phyloP scores from a whole-genome alignment of 1,140 invertebrate genomes.

The Drosophila yakuba region DNA sequence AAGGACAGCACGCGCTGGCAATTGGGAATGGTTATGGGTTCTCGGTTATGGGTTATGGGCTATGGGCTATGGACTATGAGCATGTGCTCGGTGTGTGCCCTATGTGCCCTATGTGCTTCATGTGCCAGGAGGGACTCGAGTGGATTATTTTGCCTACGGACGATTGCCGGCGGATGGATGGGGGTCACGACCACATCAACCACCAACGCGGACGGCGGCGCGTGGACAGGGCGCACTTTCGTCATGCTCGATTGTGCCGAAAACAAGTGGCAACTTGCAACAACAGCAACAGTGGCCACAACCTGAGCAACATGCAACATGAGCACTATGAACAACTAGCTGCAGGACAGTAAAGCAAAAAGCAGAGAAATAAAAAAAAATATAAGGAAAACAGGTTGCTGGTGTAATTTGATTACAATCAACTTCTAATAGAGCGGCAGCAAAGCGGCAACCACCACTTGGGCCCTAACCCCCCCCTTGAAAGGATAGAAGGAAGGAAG shows the following conservation, averaged over 20 bases:
- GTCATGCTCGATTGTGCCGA: conserved; percentile 81
- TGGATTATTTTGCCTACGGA: conserved; percentile 19
- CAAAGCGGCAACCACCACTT: conserved; percentile 35
- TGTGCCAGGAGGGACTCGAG: conserved; percentile 12
- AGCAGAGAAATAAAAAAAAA: not conserved
- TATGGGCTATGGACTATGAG: conserved; percentile 18
- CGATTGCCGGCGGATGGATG: not conserved
- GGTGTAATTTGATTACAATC: conserved; percentile 84
- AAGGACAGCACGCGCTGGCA: conserved; percentile 65
- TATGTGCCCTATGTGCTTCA: conserved; percentile 11
- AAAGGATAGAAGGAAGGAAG: no score
- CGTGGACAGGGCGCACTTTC: conserved; percentile 72
- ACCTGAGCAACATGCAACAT: not conserved
- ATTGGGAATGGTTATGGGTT: conserved; percentile 38
- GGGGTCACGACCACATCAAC: conserved; percentile 50
- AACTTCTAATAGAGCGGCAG: conserved; percentile 77
- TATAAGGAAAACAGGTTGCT: conserved; percentile 77
- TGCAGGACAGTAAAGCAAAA: not conserved
- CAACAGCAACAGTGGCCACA: conserved; percentile 6
- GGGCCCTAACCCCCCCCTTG: not conserved
- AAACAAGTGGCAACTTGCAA: conserved; percentile 67
- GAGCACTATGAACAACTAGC: conserved; percentile 21
- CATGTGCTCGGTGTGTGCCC: not conserved
- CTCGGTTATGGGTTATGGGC: conserved; percentile 24
- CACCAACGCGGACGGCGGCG: conserved; percentile 54